These are phyloP conservation scores for Triplophysa dalaica DNA, from an alignment of 2,113 vertebrate genomes.

Conservation along the genomic window DNA sequence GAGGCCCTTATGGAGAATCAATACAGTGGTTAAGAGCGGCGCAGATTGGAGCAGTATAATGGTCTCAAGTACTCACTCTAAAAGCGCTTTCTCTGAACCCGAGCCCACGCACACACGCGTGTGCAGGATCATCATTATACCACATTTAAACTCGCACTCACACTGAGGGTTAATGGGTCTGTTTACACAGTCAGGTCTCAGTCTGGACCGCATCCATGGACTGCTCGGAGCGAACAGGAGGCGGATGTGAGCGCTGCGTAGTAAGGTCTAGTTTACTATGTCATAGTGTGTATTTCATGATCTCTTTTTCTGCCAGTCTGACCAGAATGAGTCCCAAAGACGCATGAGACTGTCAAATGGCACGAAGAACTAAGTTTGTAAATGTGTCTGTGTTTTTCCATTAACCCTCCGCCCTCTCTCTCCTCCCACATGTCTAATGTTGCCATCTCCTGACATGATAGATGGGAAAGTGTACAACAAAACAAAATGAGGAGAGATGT, in stretches of 20 bases:
- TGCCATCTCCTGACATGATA: slow-evolving; percentile 28
- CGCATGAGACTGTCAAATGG: slow-evolving; percentile 3
- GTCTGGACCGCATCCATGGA: neutral
- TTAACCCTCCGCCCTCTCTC: slow-evolving; percentile 51
- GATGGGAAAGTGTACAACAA: neutral
- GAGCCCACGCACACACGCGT: slow-evolving; percentile 23
- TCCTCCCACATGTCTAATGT: slow-evolving; percentile 50
- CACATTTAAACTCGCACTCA: slow-evolving; percentile 26
- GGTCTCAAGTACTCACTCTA: slow-evolving; percentile 52
- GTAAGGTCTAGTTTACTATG: neutral
- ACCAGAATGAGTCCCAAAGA: neutral
- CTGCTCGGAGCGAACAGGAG: neutral
- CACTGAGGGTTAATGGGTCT: slow-evolving; percentile 9
- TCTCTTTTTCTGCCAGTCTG: neutral
- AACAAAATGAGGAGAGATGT: neutral
- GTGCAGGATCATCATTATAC: slow-evolving; percentile 23
- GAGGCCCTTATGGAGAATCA: slow-evolving; percentile 56
- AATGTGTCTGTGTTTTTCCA: slow-evolving; percentile 43
- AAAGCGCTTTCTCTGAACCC: slow-evolving; percentile 41
- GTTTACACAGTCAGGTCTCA: slow-evolving; percentile 4
- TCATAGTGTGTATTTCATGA: neutral
- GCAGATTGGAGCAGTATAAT: slow-evolving; percentile 56
- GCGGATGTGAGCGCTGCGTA: neutral
- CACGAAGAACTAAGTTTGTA: neutral
- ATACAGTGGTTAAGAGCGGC: slow-evolving; percentile 54